Conservation (phyloP, 2,888 invertebrate genomes). For the Myopa tessellatipennis region DNA sequence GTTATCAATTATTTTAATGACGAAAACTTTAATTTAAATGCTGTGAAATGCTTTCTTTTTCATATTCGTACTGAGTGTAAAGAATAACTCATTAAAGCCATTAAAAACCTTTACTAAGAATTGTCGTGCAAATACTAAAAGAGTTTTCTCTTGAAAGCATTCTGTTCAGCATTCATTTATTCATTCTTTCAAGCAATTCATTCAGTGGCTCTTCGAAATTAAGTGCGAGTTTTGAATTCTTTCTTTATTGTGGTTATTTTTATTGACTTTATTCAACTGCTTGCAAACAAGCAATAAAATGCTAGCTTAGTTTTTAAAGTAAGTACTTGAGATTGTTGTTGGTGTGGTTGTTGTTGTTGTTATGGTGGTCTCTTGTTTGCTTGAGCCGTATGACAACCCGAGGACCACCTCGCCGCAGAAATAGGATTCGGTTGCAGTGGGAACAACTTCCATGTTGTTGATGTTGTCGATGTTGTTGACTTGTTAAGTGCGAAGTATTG, state of each 20-base stretch:
- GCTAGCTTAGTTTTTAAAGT: slow-evolving; percentile 13
- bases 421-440: slow-evolving; percentile 11
- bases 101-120: too few relatives aligned
- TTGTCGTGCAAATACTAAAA: too few relatives aligned
- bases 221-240: background rate
- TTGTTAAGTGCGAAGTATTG: background rate
- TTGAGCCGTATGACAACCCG: too few relatives aligned
- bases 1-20: too few relatives aligned
- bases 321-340: background rate
- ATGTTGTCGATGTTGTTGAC: slow-evolving; percentile 14
- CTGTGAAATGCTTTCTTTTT: too few relatives aligned
- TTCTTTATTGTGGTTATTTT: background rate
- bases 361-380: slow-evolving; percentile 41
- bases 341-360: background rate
- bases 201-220: too few relatives aligned
- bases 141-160: too few relatives aligned
- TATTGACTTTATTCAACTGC: background rate
- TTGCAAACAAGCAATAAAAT: slow-evolving; percentile 24
- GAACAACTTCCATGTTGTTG: background rate
- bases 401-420: background rate
- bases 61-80: too few relatives aligned
- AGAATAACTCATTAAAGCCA: too few relatives aligned
- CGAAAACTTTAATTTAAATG: too few relatives aligned
- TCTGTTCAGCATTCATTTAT: too few relatives aligned
- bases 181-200: too few relatives aligned